Conservation (phyloP, 2,888 invertebrate species). For the Melipona beecheii region DNA sequence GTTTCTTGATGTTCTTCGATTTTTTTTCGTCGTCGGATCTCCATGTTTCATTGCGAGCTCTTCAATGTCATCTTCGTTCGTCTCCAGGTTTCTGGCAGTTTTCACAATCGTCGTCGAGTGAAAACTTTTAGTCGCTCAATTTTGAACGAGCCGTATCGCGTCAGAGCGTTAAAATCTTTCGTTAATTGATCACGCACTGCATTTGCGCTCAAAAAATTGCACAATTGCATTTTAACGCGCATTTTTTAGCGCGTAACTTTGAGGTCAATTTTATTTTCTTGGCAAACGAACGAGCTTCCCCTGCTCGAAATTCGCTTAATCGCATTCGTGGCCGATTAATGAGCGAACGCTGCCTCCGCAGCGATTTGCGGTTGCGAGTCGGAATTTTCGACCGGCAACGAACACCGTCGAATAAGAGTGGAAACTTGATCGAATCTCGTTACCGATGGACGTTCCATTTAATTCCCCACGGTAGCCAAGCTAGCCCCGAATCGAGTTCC, state of each 20-base stretch:
- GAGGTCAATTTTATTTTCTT: not conserved
- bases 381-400: slow-evolving; percentile 18
- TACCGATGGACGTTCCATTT: slow-evolving; percentile 40
- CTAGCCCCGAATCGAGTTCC: slow-evolving; percentile 40
- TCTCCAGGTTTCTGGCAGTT: too few relatives aligned
- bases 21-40: too few relatives aligned
- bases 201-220: too few relatives aligned
- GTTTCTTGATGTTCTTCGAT: too few relatives aligned
- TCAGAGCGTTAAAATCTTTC: too few relatives aligned
- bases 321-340: slow-evolving; percentile 10
- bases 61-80: too few relatives aligned
- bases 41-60: too few relatives aligned
- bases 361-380: slow-evolving; percentile 36
- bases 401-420: not conserved
- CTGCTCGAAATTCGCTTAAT: not conserved
- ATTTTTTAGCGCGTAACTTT: not conserved
- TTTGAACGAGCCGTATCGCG: too few relatives aligned
- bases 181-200: too few relatives aligned
- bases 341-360: slow-evolving; percentile 23
- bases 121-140: too few relatives aligned
- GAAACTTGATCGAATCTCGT: slow-evolving; percentile 38
- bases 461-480: slow-evolving; percentile 22
- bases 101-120: too few relatives aligned
- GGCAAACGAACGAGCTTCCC: not conserved
- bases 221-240: not conserved